Conservation (phyloP, 2,113 vertebrate genomes). For the Callospermophilus lateralis region DNA sequence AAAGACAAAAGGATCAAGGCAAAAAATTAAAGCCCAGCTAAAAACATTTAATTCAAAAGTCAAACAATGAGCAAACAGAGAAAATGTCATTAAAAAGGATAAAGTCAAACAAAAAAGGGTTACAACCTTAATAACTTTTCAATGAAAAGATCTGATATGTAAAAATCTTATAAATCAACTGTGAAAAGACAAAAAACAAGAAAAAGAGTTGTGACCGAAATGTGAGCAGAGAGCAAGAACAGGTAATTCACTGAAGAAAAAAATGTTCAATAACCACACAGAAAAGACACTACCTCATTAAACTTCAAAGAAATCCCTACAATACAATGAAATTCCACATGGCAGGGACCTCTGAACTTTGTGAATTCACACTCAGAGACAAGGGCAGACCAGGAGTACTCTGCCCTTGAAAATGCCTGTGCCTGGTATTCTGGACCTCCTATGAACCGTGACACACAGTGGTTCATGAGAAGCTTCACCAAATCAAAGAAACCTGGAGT, state of each 20-base stretch:
- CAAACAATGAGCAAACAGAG: background rate
- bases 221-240: background rate
- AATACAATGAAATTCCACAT: background rate
- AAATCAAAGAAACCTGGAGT: background rate
- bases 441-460: background rate
- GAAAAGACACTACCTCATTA: background rate
- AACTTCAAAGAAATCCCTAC: background rate
- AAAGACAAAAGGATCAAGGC: background rate
- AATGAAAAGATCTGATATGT: background rate
- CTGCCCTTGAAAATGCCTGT: background rate
- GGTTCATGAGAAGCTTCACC: background rate
- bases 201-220: background rate
- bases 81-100: background rate
- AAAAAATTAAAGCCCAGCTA: conserved; percentile 31
- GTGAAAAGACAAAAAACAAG: background rate
- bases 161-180: conserved; percentile 15
- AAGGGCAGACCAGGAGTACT: background rate
- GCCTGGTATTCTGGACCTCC: background rate
- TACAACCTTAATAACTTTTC: background rate
- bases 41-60: background rate
- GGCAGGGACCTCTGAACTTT: background rate
- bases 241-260: conserved; percentile 15
- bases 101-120: background rate
- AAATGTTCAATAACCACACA: background rate
- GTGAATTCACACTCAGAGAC: background rate